phyloP scores from a whole-genome alignment of 2,113 vertebrate genomes.

The Scalopus aquaticus region DNA sequence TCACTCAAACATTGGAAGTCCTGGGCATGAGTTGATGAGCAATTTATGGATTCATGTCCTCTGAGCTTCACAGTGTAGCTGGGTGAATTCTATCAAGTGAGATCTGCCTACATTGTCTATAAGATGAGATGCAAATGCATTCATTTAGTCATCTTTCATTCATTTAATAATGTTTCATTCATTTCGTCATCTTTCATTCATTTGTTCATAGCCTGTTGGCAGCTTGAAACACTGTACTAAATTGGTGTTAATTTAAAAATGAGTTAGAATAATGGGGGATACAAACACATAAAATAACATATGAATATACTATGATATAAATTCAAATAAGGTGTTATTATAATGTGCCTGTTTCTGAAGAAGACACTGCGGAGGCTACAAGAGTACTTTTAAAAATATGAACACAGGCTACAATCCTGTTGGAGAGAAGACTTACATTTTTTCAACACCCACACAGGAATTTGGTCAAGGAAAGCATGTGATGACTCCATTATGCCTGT shows the following conservation, averaged over 20 bases:
- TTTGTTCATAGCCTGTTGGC: no score
- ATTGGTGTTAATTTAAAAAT: neutral
- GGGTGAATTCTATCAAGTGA: neutral
- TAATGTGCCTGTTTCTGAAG: neutral
- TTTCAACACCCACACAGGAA: slow-evolving; percentile 24
- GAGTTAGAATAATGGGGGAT: neutral
- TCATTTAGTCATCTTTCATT: neutral
- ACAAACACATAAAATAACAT: neutral
- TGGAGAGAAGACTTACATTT: slow-evolving; percentile 38
- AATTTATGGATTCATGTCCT: neutral
- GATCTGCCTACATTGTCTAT: accelerated
- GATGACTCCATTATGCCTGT: neutral
- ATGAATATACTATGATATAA: neutral
- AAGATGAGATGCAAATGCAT: neutral
- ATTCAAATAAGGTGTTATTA: neutral
- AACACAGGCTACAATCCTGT: neutral
- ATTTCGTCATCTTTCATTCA: neutral
- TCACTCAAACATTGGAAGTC: neutral
- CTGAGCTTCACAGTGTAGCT: neutral
- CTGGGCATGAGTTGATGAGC: neutral
- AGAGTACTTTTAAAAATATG: slow-evolving; percentile 23
- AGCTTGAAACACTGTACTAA: neutral
- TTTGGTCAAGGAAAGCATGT: slow-evolving; percentile 34
- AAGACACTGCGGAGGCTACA: neutral
- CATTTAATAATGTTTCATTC: neutral